A percentile compares a stretch with the other conserved stretches of the same genome.
phyloP scores from a whole-genome alignment of 2,797 vertebrate genomes.

The Lindbergichthys nudifrons region DNA sequence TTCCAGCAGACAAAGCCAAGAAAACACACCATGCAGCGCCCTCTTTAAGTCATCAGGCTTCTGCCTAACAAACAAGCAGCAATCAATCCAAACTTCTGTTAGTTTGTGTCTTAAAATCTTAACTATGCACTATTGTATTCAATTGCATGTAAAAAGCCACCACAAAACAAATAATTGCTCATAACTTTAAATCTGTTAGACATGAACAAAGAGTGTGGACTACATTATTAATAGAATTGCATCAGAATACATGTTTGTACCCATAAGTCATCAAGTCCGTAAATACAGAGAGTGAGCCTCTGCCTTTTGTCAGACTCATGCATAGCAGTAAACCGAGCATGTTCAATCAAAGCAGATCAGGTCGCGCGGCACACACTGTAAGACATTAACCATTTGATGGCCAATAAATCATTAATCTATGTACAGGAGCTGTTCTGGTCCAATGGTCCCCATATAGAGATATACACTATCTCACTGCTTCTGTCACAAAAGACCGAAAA shows the following conservation, averaged over 20 bases:
- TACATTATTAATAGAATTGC: conserved; percentile 41
- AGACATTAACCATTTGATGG: conserved; percentile 53
- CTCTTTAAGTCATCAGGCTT: conserved; percentile 59
- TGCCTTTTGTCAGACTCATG: conserved; percentile 44
- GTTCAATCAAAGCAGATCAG: conserved; percentile 48
- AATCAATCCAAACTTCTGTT: conserved; percentile 59
- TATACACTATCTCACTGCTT: conserved; percentile 32
- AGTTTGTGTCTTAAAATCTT: conserved; percentile 40
- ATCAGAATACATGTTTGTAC: conserved; percentile 31
- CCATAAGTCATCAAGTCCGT: conserved; percentile 29
- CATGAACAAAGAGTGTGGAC: conserved; percentile 12
- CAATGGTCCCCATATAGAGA: conserved; percentile 22
- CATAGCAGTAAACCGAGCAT: conserved; percentile 45
- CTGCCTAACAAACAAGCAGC: conserved; percentile 67
- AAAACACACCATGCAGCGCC: conserved; percentile 53
- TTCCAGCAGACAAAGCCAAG: conserved; percentile 78
- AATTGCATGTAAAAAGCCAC: conserved; percentile 28
- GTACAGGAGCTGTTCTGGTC: conserved; percentile 21
- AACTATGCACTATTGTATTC: conserved; percentile 31
- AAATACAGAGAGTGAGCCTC: conserved; percentile 3
- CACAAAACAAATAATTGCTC: conserved; percentile 35
- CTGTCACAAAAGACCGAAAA: not conserved
- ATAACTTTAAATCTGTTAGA: conserved; percentile 42
- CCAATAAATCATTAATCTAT: conserved; percentile 51
- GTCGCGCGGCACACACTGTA: conserved; percentile 35